These are phyloP conservation scores for Chloromyia formosa DNA, from an alignment of 2,888 invertebrate species.

Conservation along the genomic window DNA sequence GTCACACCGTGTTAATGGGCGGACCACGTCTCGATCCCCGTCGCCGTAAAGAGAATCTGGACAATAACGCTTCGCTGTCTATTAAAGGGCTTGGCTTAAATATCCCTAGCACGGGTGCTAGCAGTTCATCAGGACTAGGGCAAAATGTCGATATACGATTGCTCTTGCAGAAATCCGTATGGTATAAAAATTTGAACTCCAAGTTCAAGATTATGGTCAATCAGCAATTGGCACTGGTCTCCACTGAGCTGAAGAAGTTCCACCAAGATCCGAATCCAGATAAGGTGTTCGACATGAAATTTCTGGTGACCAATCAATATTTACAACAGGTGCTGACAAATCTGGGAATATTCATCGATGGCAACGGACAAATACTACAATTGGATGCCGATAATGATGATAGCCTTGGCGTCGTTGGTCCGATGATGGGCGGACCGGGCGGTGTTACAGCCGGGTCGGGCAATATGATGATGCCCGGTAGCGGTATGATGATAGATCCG, in stretches of 20 bases:
- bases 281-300: slow-evolving; percentile 67
- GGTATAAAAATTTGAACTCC: slow-evolving; percentile 76
- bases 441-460: background rate
- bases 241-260: slow-evolving; percentile 70
- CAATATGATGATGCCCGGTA: background rate
- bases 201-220: slow-evolving; percentile 78
- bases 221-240: slow-evolving; percentile 72
- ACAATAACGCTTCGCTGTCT: slow-evolving; percentile 50
- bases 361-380: slow-evolving; percentile 67
- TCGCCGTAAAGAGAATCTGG: slow-evolving; percentile 56
- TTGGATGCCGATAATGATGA: slow-evolving; percentile 54
- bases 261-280: slow-evolving; percentile 69
- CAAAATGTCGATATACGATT: slow-evolving; percentile 69
- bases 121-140: slow-evolving; percentile 45
- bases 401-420: too few relatives aligned
- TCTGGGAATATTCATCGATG: slow-evolving; percentile 69
- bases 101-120: background rate
- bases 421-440: slow-evolving; percentile 37
- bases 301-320: slow-evolving; percentile 66
- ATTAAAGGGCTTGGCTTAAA: slow-evolving; percentile 33
- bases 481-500: background rate
- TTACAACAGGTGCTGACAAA: slow-evolving; percentile 71
- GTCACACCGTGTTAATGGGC: background rate
- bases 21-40: slow-evolving; percentile 60
- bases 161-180: slow-evolving; percentile 72